Base-by-base conservation (phyloP, 2,797 vertebrate species). In the Mustela erminea region DNA sequence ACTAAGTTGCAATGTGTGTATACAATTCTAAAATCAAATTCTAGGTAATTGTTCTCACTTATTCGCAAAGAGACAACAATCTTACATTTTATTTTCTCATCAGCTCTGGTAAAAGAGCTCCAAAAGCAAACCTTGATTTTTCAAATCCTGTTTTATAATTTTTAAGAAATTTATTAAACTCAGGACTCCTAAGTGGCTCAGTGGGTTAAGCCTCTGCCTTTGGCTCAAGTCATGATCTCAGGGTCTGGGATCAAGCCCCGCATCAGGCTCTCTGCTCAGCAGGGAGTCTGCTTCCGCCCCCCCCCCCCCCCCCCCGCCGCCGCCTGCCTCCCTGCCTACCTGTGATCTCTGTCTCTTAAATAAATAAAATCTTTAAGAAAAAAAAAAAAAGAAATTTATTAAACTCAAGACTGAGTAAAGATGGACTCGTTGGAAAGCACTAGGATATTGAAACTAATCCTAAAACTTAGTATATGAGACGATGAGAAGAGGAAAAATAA, bases 11-110 rank as follows among this genome's bases (percentile, higher is more conserved):
- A 87, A 89, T 60, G 23, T 68, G 21, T 64, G 29, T 21, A 60
- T 35, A 17, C 4, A 87, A 74, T 90, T 97, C 64, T 93, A 95
- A 94, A 87, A 83, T 87, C 14, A 74, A 93, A 80, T 77, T 62
- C 81, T 77, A 85, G 46, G 64, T 60, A 41, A 87, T 52, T 83
- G 2, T 85, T 74, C 49, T 74, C 35, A 81, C 23, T 41, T 94
- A 87, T 43, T 92, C 1, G 9, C 13, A 81, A 90, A 87, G 15
- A 66, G 62, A 96, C n/a, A 58, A 90, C 17, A 10, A 68, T 41
- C 82, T 95, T 74, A 62, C 25, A 52, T 46, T 87, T 95, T 72
- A 86, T 90, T 52, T 27, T 84, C 70, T 90, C 78, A 58, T 74
- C 18, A 68, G n/a, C 1, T 66, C 32, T 94, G 14, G 56, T 43